These are phyloP conservation scores for Netelia melanura DNA, from an alignment of 2,888 invertebrate genomes.

Conservation along the genomic window DNA sequence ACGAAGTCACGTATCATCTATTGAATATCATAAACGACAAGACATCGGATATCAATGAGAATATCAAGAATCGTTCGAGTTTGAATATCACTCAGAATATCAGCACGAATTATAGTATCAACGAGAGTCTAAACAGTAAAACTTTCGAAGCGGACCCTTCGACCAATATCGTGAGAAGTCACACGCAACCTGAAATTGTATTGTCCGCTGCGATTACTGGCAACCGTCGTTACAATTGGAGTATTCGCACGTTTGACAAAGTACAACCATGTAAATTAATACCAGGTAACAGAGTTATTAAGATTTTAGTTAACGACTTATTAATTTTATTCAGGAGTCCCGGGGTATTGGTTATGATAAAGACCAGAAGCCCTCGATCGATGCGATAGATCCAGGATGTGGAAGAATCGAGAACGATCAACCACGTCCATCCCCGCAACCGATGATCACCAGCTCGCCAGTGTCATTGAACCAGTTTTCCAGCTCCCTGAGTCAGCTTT, in stretches of 20 bases:
- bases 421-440: constrained; percentile 73
- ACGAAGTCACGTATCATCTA: constrained; percentile 74
- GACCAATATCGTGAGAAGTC: constrained; percentile 70
- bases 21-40: constrained; percentile 75
- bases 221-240: constrained; percentile 29
- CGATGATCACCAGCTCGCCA: constrained; percentile 75
- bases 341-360: constrained; percentile 5
- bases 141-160: constrained; percentile 3
- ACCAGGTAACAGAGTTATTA: background rate
- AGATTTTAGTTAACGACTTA: background rate
- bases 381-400: constrained; percentile 71
- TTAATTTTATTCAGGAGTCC: background rate
- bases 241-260: constrained; percentile 19
- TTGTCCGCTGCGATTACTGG: constrained; percentile 13
- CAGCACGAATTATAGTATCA: background rate
- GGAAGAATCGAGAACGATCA: constrained; percentile 69
- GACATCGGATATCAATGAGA: constrained; percentile 70
- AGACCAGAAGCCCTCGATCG: constrained; percentile 15
- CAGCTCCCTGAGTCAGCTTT: constrained; percentile 75
- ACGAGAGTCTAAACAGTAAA: background rate
- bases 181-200: constrained; percentile 73
- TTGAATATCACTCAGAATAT: constrained; percentile 52
- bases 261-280: constrained; percentile 9
- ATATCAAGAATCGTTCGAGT: constrained; percentile 55
- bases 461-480: constrained; percentile 71